Conservation (phyloP, 2,888 invertebrate species). For the Panzeria rudis region DNA sequence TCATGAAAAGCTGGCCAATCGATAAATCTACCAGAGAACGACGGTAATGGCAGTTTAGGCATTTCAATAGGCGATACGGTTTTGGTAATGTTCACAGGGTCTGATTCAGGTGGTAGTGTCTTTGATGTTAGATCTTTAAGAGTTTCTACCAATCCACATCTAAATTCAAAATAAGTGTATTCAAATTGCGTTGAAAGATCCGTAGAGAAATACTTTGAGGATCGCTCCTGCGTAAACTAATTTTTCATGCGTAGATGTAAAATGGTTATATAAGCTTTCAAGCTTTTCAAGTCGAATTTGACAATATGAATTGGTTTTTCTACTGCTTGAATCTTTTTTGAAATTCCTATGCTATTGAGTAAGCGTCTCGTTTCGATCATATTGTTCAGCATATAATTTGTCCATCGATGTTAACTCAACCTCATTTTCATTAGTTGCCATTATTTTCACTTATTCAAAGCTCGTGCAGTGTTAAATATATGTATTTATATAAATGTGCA, state of each 20-base stretch:
- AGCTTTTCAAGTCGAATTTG: too few species aligned
- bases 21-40: neutral
- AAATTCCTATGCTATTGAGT: neutral
- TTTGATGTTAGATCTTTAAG: too few species aligned
- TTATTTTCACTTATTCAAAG: neutral
- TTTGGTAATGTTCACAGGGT: too few species aligned
- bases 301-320: neutral
- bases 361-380: neutral
- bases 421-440: neutral
- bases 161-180: neutral
- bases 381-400: neutral
- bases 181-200: neutral
- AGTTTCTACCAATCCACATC: too few species aligned
- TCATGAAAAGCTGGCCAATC: neutral
- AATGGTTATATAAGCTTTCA: too few species aligned
- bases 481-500: too few species aligned
- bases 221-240: neutral
- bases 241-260: neutral
- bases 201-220: constrained; percentile 3
- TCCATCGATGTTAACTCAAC: neutral
- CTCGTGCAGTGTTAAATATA: too few species aligned
- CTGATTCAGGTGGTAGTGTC: too few species aligned
- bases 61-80: neutral
- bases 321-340: neutral
- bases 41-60: too few species aligned